Evolutionary conservation across 1,140 invertebrate species (phyloP).

Genomic region (Drosophila rufa): DNA sequence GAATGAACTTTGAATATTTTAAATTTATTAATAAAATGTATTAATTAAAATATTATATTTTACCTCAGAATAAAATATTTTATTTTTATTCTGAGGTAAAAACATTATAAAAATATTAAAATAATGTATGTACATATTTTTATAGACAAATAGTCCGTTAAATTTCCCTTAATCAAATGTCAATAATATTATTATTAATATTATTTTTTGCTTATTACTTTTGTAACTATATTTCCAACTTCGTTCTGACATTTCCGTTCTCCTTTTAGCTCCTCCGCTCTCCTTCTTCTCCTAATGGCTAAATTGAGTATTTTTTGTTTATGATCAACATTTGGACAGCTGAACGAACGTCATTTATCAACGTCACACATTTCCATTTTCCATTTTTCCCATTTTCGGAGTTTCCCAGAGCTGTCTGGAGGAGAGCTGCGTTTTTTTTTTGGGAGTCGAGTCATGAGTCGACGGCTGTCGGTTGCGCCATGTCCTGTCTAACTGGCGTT

Average conservation of each 20-base stretch:
- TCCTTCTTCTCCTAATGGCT: conserved; percentile 1
- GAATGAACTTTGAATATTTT: too few relatives aligned
- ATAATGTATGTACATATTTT: too few relatives aligned
- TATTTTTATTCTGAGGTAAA: too few relatives aligned
- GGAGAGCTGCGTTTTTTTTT: not conserved
- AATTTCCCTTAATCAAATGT: not conserved
- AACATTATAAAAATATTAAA: too few relatives aligned
- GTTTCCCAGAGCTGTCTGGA: conserved; percentile 24
- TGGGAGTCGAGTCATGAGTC: conserved; percentile 27
- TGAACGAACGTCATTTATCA: conserved; percentile 47
- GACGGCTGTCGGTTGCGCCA: conserved; percentile 31
- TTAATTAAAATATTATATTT: too few relatives aligned
- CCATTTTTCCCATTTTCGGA: conserved; percentile 20
- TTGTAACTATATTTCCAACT: not conserved
- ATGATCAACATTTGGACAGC: conserved; percentile 45
- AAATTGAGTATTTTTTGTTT: conserved; percentile 43
- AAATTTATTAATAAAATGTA: too few relatives aligned
- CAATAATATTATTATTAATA: not conserved
- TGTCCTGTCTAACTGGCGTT: conserved; percentile 55
- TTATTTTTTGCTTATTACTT: not conserved
- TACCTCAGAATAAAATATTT: too few relatives aligned
- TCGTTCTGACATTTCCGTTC: not conserved
- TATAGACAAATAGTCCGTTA: too few relatives aligned
- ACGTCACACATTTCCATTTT: conserved; percentile 34
- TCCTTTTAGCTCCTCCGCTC: too few relatives aligned